Conservation (phyloP, 2,797 vertebrate species). For the Scolopax bukidnonensis region DNA sequence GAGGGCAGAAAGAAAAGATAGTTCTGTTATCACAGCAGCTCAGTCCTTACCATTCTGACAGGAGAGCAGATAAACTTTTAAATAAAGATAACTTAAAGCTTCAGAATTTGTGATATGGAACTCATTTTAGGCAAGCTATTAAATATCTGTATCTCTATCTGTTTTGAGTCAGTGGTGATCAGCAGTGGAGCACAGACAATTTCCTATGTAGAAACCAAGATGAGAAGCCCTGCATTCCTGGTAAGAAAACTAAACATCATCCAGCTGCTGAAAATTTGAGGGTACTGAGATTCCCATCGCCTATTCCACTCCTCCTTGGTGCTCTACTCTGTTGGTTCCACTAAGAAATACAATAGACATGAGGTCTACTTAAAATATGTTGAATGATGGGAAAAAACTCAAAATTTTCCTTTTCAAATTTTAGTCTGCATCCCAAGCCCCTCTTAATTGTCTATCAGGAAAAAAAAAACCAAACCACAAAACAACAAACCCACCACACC, state of each 20-base stretch:
- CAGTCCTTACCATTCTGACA: background rate
- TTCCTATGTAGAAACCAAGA: background rate
- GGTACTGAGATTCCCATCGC: background rate
- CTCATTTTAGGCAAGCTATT: background rate
- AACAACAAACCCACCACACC: background rate
- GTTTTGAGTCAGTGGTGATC: background rate
- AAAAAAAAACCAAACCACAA: background rate
- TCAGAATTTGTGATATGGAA: background rate
- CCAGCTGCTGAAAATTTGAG: background rate
- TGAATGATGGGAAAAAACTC: fast-evolving
- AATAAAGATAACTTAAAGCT: background rate
- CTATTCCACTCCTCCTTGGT: background rate
- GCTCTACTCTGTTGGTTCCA: background rate
- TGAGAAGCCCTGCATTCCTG: background rate
- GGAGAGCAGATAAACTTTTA: background rate
- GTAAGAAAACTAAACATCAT: background rate
- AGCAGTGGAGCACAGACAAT: background rate
- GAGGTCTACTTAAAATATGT: background rate
- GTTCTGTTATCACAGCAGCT: background rate
- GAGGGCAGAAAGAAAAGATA: background rate
- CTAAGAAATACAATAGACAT: background rate
- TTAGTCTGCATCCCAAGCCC: background rate
- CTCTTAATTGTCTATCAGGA: background rate
- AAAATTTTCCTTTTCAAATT: background rate
- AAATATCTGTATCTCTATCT: background rate